phyloP scores from a whole-genome alignment of 2,113 vertebrate genomes.

The Irena cyanogastra region DNA sequence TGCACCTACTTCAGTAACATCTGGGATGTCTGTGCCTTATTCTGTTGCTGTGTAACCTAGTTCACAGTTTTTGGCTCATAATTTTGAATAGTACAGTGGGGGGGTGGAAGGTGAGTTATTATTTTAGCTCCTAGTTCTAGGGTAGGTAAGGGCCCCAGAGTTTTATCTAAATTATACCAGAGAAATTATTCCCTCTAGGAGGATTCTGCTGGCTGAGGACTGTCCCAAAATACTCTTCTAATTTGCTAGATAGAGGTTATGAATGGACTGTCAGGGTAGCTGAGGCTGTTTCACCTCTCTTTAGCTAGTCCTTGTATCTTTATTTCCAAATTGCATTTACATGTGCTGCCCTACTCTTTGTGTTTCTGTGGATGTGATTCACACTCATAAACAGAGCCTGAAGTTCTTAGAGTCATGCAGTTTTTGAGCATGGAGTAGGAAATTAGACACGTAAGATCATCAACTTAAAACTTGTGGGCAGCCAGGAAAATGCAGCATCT shows the following conservation, averaged over 20 bases:
- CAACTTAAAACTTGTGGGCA: background rate
- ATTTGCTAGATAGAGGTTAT: background rate
- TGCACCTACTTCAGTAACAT: background rate
- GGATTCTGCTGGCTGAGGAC: background rate
- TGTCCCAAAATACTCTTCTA: constrained; percentile 6
- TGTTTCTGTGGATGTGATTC: background rate
- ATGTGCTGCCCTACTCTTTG: background rate
- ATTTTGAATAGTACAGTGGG: background rate
- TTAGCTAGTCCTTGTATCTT: background rate
- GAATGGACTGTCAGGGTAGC: background rate
- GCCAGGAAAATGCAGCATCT: background rate
- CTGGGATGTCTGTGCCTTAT: background rate
- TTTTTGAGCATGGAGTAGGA: background rate
- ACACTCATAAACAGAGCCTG: background rate
- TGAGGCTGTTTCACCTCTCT: background rate
- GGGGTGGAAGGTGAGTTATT: constrained; percentile 36
- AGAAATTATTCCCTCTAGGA: constrained; percentile 24
- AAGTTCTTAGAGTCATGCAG: background rate
- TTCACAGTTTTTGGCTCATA: background rate
- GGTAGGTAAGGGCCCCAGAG: constrained; percentile 54
- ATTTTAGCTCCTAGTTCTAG: constrained; percentile 58
- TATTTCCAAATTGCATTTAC: background rate
- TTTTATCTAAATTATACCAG: constrained; percentile 39
- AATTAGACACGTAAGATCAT: background rate
- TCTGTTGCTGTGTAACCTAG: constrained; percentile 27